Percentiles rank a stretch among this genome's conserved stretches.
Evolutionary conservation across 1,140 invertebrate genomes (phyloP).

Genomic region (Musca domestica): DNA sequence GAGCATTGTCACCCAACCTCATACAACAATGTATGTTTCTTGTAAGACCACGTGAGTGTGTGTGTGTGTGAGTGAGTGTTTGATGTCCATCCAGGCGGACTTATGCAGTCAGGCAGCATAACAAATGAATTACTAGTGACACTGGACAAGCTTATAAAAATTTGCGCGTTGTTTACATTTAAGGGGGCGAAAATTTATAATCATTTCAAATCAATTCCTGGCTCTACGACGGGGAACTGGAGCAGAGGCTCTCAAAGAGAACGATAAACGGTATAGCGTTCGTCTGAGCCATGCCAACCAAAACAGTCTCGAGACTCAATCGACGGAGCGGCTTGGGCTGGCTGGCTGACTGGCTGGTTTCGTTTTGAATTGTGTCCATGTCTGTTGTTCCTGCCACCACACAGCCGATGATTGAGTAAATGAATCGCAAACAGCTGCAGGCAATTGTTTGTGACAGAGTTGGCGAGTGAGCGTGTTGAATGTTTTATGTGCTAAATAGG

Average conservation of each 20-base stretch:
- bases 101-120: constrained; percentile 10
- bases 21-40: constrained; percentile 10
- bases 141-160: constrained; percentile 20
- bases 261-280: no score
- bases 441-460: constrained; percentile 20
- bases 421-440: constrained; percentile 21
- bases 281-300: neutral
- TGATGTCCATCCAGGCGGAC: neutral
- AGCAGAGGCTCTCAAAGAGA: neutral
- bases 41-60: neutral
- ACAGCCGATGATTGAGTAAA: constrained; percentile 18
- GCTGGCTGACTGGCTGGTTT: no score
- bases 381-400: neutral
- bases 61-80: neutral
- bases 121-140: constrained; percentile 21
- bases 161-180: constrained; percentile 9
- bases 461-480: constrained; percentile 19
- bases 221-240: neutral
- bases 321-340: no score
- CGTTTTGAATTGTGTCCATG: no score
- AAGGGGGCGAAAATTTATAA: constrained; percentile 22
- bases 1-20: constrained; percentile 3
- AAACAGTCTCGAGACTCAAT: no score
- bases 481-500: constrained; percentile 21
- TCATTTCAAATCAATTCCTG: constrained; percentile 19